These are phyloP conservation scores for Corynorhinus townsendii DNA, from an alignment of 2,113 vertebrate species.

Conservation along the genomic window DNA sequence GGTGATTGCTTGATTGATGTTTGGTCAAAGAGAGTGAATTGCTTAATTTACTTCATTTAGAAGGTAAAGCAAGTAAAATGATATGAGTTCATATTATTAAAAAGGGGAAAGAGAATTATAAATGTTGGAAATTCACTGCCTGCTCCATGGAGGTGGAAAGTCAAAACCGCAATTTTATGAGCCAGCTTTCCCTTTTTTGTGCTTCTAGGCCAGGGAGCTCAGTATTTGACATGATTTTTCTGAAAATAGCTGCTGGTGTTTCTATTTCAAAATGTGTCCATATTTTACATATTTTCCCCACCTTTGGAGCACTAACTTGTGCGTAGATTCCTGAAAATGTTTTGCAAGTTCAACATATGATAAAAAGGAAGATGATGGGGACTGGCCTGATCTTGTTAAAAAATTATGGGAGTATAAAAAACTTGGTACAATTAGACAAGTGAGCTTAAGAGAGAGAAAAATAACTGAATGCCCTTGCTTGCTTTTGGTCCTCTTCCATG, in stretches of 20 bases:
- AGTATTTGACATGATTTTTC: neutral
- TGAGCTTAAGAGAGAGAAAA: neutral
- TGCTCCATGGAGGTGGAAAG: neutral
- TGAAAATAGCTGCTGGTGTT: slow-evolving; percentile 20
- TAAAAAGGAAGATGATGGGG: neutral
- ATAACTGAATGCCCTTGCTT: neutral
- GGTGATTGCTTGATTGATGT: neutral
- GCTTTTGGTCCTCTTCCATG: neutral
- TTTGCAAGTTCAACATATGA: neutral
- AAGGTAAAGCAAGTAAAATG: neutral
- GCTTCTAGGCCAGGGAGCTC: neutral
- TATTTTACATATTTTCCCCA: neutral
- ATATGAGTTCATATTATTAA: neutral
- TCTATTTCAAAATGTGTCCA: neutral
- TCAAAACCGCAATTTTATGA: neutral
- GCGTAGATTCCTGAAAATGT: neutral
- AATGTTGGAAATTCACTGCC: neutral
- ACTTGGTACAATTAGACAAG: neutral
- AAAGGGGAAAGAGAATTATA: neutral
- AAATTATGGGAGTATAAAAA: neutral
- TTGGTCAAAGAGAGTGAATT: neutral
- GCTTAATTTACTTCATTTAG: neutral
- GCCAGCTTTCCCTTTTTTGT: neutral
- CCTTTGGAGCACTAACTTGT: neutral
- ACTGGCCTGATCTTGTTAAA: neutral